Conservation (phyloP, 2,113 vertebrate species). For the Mungos mungo region DNA sequence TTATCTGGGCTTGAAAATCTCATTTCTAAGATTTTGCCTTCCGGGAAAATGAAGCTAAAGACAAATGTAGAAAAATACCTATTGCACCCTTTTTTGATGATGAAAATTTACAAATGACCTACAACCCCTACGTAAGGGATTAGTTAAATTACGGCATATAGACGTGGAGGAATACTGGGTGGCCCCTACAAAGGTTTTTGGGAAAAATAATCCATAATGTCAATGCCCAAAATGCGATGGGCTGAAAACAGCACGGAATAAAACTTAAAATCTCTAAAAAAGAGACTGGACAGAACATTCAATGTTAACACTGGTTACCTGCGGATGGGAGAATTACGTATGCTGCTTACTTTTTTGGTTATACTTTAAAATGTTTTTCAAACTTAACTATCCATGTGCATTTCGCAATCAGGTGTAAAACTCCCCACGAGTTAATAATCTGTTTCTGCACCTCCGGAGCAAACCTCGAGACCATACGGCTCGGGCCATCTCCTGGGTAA, state of each 20-base stretch:
- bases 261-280: background rate
- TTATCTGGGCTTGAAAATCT: background rate
- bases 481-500: too few species aligned
- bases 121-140: background rate
- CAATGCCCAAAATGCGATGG: background rate
- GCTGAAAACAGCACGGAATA: background rate
- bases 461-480: background rate
- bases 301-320: background rate
- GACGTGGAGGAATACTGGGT: background rate
- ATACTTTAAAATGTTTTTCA: background rate
- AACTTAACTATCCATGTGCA: background rate
- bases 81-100: background rate
- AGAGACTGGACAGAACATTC: background rate
- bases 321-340: background rate
- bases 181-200: background rate
- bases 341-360: background rate
- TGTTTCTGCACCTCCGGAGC: background rate
- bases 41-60: background rate
- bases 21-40: conserved; percentile 19
- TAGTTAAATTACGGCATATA: background rate
- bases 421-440: background rate
- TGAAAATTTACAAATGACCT: background rate
- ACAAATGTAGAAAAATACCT: background rate
- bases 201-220: background rate
- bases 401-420: background rate